phyloP scores from a whole-genome alignment of 2,113 vertebrate genomes.

The Salvator merianae region DNA sequence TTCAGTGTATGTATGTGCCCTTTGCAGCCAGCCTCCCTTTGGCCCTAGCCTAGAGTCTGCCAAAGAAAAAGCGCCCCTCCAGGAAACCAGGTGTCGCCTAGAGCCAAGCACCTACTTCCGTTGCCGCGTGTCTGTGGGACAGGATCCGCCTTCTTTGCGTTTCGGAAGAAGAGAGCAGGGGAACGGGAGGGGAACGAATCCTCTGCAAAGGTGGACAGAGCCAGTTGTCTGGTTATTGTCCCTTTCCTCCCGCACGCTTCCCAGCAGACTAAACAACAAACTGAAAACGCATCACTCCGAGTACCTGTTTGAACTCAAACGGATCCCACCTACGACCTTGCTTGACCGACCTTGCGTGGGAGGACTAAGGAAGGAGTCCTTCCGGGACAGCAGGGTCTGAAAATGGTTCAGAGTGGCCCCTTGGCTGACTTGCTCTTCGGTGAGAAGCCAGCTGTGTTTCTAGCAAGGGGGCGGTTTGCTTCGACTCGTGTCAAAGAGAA shows the following conservation, averaged over 20 bases:
- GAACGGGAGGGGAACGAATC: constrained; percentile 7
- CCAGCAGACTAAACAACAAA: neutral
- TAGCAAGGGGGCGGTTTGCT: constrained; percentile 9
- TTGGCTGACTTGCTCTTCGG: neutral
- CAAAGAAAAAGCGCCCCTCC: constrained; percentile 56
- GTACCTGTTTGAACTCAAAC: neutral
- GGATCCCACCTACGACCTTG: neutral
- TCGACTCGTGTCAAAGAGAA: constrained; percentile 19
- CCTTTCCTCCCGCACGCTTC: neutral
- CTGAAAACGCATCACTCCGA: neutral
- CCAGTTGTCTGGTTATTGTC: constrained; percentile 6
- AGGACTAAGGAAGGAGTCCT: neutral
- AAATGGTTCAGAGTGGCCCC: neutral
- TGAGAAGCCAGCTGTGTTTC: neutral
- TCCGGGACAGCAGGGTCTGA: neutral
- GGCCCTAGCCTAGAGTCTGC: constrained; percentile 65
- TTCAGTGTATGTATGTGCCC: constrained; percentile 60
- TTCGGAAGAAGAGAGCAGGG: constrained; percentile 10
- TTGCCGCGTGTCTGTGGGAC: constrained; percentile 56
- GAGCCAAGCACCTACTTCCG: constrained; percentile 55
- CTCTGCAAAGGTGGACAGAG: constrained; percentile 27
- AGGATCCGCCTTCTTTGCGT: neutral
- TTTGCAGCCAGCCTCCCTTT: constrained; percentile 65
- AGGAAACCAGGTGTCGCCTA: constrained; percentile 51
- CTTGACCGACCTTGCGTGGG: neutral